Conservation (phyloP, 2,113 vertebrate genomes). For the Eptesicus fuscus region DNA sequence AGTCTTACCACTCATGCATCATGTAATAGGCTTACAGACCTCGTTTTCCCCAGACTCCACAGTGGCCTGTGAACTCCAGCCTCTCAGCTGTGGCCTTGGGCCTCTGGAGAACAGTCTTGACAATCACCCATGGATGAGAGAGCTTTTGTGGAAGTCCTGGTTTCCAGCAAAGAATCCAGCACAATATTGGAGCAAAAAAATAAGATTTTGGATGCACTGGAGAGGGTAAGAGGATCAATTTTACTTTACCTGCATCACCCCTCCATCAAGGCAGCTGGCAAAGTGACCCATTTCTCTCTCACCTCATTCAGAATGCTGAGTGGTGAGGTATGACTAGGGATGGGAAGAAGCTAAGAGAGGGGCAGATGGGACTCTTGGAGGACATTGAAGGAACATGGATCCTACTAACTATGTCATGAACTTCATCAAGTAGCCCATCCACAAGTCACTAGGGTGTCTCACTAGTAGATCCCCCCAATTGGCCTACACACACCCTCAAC, state of each 20-base stretch:
- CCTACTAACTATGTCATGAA: background rate
- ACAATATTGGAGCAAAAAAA: background rate
- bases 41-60: too few species aligned
- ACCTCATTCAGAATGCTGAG: background rate
- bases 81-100: background rate
- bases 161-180: background rate
- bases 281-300: background rate
- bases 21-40: background rate
- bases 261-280: background rate
- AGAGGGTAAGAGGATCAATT: background rate
- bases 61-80: background rate
- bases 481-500: background rate
- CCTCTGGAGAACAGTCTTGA: background rate
- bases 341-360: background rate
- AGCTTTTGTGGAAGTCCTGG: background rate
- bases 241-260: background rate
- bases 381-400: background rate
- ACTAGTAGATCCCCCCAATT: rapidly evolving
- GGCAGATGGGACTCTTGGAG: background rate
- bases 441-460: background rate
- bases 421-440: background rate
- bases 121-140: background rate
- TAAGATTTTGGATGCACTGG: background rate
- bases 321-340: background rate
- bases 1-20: background rate